Base-by-base conservation (phyloP, 2,113 vertebrate genomes). In the Ictalurus punctatus region DNA sequence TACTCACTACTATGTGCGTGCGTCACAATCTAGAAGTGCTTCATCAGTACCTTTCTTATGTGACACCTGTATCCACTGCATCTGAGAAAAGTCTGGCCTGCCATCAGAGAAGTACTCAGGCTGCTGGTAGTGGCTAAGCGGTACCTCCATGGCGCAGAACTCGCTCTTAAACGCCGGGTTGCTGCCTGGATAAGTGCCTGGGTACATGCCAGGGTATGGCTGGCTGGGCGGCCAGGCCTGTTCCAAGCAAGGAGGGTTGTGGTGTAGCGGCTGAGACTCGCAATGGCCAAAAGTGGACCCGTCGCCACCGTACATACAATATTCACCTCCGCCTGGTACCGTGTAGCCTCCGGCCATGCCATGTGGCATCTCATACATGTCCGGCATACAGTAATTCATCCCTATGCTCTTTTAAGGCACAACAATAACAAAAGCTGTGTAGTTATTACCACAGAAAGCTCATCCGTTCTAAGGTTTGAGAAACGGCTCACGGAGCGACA, bases 361-460 rank as follows among this genome's bases (percentile, higher is more conserved):
- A n/a, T 97, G 96, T 91, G 96, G 95, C 95, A 96, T 94, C 91
- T 98, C 97, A 54, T 97, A 98, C 92, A 96, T 94, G 93, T 98
- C 97, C 90, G 97, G 94, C 94, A 97, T 92, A 94, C 97, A 98
- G 95, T 96, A 98, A 96, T 97, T 98, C 98, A 99, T 99, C 93
- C 52, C 87, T 52, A 13, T 25, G 6, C 12, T 65, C 52, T 85
- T 81, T 25, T n/a, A 87, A 84, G 86, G 80, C 58, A 67, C 83
- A 89, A 14, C 71, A 27, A 7, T 9, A 61, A 80, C 30, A 34
- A 23, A 1, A 17, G 6, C 13, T 4, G 34, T 65, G 9, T 6
- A 58, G 85, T 16, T 37, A 86, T 6, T 44, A 82, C 2, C 27
- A 44, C 54, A 27, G 74, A 65, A 48, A 21, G 16, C 1, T 25